These are phyloP conservation scores for Temnothorax longispinosus DNA, from an alignment of 1,140 invertebrate genomes.

Conservation along the genomic window DNA sequence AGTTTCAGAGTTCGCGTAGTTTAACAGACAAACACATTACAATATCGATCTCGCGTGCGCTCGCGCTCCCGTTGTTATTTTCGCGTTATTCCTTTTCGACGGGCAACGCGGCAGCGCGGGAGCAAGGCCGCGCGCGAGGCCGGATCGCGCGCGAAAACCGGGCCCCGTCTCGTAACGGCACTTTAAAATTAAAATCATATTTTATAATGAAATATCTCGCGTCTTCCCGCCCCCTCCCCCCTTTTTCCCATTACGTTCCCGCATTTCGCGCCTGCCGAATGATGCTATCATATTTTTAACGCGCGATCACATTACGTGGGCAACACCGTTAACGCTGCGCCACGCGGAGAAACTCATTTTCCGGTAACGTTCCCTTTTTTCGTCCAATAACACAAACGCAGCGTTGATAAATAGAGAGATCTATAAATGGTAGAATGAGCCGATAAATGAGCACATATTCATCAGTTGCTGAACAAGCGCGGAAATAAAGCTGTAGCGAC, in stretches of 20 bases:
- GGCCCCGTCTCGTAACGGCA: conserved; percentile 1
- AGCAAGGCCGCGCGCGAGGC: not conserved
- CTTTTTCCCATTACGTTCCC: not conserved
- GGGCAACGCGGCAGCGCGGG: not conserved
- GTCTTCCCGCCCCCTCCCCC: not conserved
- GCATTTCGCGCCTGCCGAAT: conserved; percentile 34
- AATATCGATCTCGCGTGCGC: conserved; percentile 16
- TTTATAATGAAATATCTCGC: conserved; percentile 38
- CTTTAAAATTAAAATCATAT: conserved; percentile 54
- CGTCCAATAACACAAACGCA: not conserved
- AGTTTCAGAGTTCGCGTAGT: conserved; percentile 38
- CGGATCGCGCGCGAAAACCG: not conserved
- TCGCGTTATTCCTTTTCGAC: conserved; percentile 25
- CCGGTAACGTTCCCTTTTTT: not conserved
- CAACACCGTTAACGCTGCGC: conserved; percentile 8
- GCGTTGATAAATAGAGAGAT: conserved; percentile 27
- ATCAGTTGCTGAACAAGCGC: not conserved
- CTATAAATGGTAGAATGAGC: conserved; percentile 9
- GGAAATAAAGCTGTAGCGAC: conserved; percentile 9
- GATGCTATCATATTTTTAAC: conserved; percentile 49
- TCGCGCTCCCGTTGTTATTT: conserved; percentile 17
- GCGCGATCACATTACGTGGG: conserved; percentile 18
- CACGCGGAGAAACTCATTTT: conserved; percentile 11
- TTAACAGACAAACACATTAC: conserved; percentile 51
- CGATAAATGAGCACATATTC: conserved; percentile 27